These are phyloP conservation scores for Zeus faber DNA, from an alignment of 2,113 vertebrate genomes.

Conservation along the genomic window DNA sequence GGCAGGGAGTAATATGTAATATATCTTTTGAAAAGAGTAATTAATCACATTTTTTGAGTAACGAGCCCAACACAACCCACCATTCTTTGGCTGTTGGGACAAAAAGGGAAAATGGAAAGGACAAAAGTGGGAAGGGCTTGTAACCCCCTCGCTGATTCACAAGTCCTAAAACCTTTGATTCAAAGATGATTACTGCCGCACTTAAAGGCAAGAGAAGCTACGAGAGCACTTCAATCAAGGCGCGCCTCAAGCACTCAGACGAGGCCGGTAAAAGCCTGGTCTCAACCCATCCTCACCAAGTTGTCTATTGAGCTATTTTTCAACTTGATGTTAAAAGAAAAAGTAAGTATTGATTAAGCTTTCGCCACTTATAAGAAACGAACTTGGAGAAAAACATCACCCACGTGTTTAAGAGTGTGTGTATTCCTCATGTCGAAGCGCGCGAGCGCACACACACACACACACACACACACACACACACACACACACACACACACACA, in stretches of 20 bases:
- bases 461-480: too few species aligned
- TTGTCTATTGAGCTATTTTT: slow-evolving; percentile 10
- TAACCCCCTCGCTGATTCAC: slow-evolving; percentile 43
- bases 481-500: too few species aligned
- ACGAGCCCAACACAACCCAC: too few species aligned
- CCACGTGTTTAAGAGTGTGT: neutral
- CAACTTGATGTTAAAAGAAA: slow-evolving; percentile 3
- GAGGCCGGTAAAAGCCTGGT: slow-evolving; percentile 19
- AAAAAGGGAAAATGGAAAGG: too few species aligned
- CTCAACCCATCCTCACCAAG: slow-evolving; percentile 30
- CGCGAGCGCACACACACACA: too few species aligned
- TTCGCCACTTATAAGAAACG: neutral
- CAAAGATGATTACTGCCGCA: slow-evolving; percentile 55
- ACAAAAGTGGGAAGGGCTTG: slow-evolving; percentile 38
- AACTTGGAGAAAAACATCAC: slow-evolving; percentile 1
- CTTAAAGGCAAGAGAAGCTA: slow-evolving; percentile 39
- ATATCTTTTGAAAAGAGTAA: too few species aligned
- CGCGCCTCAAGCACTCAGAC: slow-evolving; percentile 30
- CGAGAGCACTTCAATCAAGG: slow-evolving; percentile 64
- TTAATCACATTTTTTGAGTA: too few species aligned
- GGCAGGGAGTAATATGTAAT: too few species aligned
- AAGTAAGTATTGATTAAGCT: slow-evolving; percentile 13
- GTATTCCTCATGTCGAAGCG: too few species aligned
- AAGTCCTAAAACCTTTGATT: slow-evolving; percentile 42
- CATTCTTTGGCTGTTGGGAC: slow-evolving; percentile 36